A percentile compares a stretch with the other conserved stretches of the same genome.
These are phyloP conservation scores for Steatornis caripensis DNA, from an alignment of 2,113 vertebrate species.

Conservation along the genomic window DNA sequence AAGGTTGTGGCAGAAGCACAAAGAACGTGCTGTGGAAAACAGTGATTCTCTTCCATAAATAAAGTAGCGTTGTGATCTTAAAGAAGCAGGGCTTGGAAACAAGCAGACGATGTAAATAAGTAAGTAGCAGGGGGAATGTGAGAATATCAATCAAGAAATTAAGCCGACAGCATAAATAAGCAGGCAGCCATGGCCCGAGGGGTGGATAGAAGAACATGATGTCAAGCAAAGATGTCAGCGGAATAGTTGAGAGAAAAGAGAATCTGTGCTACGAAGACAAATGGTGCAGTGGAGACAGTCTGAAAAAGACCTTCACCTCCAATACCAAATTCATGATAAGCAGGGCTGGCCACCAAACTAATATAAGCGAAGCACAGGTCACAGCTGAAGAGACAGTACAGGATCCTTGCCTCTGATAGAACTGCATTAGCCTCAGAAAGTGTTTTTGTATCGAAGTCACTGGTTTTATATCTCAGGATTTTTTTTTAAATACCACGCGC, in stretches of 20 bases:
- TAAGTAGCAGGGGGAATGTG: conserved; percentile 60
- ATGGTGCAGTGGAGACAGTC: not conserved
- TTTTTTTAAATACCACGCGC: conserved; percentile 1
- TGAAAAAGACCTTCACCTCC: not conserved
- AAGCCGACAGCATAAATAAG: conserved; percentile 68
- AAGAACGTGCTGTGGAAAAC: conserved; percentile 53
- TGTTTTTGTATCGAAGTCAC: not conserved
- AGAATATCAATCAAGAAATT: conserved; percentile 69
- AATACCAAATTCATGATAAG: not conserved
- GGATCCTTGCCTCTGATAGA: conserved; percentile 2
- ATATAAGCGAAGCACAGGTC: conserved; percentile 9
- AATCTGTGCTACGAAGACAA: conserved; percentile 24
- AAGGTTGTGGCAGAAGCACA: conserved; percentile 55
- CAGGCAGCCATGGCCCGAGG: conserved; percentile 54
- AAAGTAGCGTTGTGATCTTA: conserved; percentile 41
- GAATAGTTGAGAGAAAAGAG: not conserved
- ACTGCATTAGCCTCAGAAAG: not conserved
- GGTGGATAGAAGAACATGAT: conserved; percentile 26
- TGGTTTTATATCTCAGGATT: not conserved
- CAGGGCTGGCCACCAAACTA: not conserved
- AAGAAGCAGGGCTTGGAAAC: conserved; percentile 50
- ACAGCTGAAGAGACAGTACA: not conserved
- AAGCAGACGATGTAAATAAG: conserved; percentile 58
- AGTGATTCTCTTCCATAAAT: conserved; percentile 49
- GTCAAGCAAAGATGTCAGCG: conserved; percentile 43